Evolutionary conservation across 2,888 invertebrate genomes (phyloP), one percentile per base, ranked within the genome.

Genomic region (Tenthredo amoena): DNA sequence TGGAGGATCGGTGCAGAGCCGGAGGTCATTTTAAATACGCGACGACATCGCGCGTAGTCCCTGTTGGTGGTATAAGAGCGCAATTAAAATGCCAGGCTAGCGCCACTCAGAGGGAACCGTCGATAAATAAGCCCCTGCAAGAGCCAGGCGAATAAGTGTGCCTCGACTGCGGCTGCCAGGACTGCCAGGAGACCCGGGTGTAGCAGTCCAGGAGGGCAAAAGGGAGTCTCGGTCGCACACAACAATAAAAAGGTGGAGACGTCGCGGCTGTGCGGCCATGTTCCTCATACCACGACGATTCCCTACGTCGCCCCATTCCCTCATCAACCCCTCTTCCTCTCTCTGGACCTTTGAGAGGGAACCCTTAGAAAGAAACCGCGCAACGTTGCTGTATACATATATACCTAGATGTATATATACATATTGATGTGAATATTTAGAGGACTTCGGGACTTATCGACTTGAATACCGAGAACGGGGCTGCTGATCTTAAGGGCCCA

Each of bases 41-140:
- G 89, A 90, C 89, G 87, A 88, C 86, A 87, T 86, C 84, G 88
- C 88, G 87, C 87, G 84, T 86, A 87, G 86, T 85, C 85, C 86
- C 88, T 88, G 89, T 89, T 88, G 90, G 90, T 90, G 91, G 91
- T 92, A 91, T 92, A 92, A 91, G 92, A 90, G 92, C 89, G 92
- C 93, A 93, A 93, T 93, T 93, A 93, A 93, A 93, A 93, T 93
- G 92, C 93, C 93, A 92, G 90, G 91, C 92, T 93, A 93, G 93
- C 93, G 93, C 93, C 93, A 93, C 93, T 93, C 93, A 92, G 90
- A 91, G 90, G 90, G 92, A 92, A 92, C 92, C 91, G 91, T 91
- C 93, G 92, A 93, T 93, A 93, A 93, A 93, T 93, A 93, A 93
- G 91, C 90, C 90, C 74, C 84, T 10, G 43, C 15, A 76, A 71